Conservation (phyloP, 2,113 vertebrate species). For the Platysteira castanea region DNA sequence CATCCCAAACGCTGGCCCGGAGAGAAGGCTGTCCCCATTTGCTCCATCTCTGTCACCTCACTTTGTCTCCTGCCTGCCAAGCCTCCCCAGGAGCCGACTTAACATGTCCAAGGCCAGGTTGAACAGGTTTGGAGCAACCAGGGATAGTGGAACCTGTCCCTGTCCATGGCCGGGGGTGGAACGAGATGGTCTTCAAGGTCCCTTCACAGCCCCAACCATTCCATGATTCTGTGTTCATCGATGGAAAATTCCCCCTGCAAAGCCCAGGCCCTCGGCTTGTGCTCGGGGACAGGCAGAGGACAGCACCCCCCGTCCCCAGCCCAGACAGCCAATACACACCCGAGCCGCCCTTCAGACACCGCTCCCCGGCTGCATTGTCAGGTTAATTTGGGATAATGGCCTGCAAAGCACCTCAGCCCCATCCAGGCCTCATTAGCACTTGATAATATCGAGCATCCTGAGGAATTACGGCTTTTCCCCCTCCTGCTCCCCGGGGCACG, state of each 20-base stretch:
- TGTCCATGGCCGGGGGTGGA: fast-evolving
- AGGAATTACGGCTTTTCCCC: neutral
- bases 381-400: constrained; percentile 59
- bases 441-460: constrained; percentile 63
- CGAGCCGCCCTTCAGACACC: neutral
- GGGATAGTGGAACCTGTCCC: fast-evolving
- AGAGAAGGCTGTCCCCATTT: neutral
- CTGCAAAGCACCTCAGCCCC: constrained; percentile 56
- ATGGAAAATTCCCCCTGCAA: neutral
- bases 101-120: fast-evolving
- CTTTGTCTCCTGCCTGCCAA: neutral
- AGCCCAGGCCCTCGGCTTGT: fast-evolving
- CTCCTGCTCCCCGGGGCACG: neutral
- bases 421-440: constrained; percentile 65
- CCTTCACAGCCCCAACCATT: neutral
- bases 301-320: neutral
- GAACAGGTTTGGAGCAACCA: neutral
- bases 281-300: neutral
- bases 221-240: fast-evolving
- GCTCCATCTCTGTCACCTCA: neutral
- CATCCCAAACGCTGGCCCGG: neutral
- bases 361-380: constrained; percentile 43
- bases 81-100: neutral
- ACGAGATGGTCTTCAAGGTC: fast-evolving
- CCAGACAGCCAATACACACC: constrained; percentile 58